Percentiles rank a stretch among this genome's conserved stretches.
These are phyloP conservation scores for Drosophila rellima DNA, from an alignment of 2,888 invertebrate species.

Conservation along the genomic window DNA sequence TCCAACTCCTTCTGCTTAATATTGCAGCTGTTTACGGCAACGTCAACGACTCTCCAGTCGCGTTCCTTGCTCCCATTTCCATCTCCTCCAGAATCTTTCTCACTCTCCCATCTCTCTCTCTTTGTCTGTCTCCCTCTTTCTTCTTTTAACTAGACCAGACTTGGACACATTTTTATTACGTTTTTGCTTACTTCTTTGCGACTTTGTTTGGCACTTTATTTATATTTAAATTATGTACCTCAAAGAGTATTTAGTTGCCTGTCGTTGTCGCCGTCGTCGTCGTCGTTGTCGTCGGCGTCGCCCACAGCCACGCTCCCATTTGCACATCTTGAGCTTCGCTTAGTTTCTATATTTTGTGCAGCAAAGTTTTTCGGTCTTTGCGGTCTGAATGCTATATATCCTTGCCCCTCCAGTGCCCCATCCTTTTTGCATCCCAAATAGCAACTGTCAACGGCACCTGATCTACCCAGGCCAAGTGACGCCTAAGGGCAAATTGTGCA, in stretches of 20 bases:
- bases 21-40: conserved; percentile 65
- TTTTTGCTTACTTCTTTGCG: conserved; percentile 48
- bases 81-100: background rate
- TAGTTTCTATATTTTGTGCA: conserved; percentile 58
- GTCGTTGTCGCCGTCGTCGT: conserved; percentile 4
- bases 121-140: conserved; percentile 1
- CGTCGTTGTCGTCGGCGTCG: background rate
- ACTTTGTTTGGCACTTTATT: conserved; percentile 81
- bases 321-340: conserved; percentile 63
- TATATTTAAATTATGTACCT: conserved; percentile 79
- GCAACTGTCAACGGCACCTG: conserved; percentile 76
- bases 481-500: conserved; percentile 59
- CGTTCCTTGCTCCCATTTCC: conserved; percentile 37
- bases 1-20: conserved; percentile 31
- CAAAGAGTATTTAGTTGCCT: conserved; percentile 79
- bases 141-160: conserved; percentile 32
- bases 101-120: background rate
- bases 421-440: conserved; percentile 12
- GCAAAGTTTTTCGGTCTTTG: conserved; percentile 61
- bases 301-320: conserved; percentile 18
- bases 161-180: conserved; percentile 48
- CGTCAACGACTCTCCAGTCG: conserved; percentile 53
- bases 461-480: conserved; percentile 52
- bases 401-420: background rate
- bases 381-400: conserved; percentile 32